These are phyloP conservation scores for Stictonetta naevosa DNA, from an alignment of 2,113 vertebrate species.

Conservation along the genomic window DNA sequence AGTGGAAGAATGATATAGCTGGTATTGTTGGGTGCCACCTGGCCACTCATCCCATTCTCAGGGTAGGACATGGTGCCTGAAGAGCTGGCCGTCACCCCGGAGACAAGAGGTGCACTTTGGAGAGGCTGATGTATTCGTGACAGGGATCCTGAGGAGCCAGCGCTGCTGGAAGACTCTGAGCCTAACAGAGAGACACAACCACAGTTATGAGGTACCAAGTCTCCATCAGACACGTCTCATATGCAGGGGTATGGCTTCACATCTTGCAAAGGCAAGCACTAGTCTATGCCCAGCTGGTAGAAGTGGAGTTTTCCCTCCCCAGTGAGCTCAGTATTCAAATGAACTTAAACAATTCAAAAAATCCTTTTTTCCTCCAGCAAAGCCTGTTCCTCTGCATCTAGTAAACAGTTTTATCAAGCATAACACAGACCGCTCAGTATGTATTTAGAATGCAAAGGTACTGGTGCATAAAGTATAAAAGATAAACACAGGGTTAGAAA, in stretches of 20 bases:
- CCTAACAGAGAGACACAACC: conserved; percentile 53
- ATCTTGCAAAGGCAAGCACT: not conserved
- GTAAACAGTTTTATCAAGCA: not conserved
- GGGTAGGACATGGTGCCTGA: conserved; percentile 73
- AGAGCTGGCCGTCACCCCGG: conserved; percentile 67
- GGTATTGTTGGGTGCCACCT: conserved; percentile 79
- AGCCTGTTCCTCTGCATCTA: not conserved
- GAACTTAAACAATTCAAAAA: not conserved
- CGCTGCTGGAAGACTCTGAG: conserved; percentile 84
- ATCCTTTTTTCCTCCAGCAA: not conserved
- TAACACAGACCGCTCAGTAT: not conserved
- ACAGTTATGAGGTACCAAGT: not conserved
- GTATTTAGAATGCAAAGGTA: not conserved
- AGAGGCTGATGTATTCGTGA: conserved; percentile 84
- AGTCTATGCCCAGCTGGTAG: not conserved
- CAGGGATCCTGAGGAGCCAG: conserved; percentile 83
- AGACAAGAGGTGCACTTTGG: conserved; percentile 76
- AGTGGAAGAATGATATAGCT: conserved; percentile 88
- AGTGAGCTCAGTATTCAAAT: not conserved
- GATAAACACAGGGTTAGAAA: fast-evolving
- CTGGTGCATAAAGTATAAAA: not conserved
- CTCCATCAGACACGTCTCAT: fast-evolving
- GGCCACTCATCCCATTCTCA: conserved; percentile 76
- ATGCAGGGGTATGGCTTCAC: not conserved
- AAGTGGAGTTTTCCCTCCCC: not conserved